Base-by-base conservation (phyloP, 2,888 invertebrate genomes). In the Athalia cordata region DNA sequence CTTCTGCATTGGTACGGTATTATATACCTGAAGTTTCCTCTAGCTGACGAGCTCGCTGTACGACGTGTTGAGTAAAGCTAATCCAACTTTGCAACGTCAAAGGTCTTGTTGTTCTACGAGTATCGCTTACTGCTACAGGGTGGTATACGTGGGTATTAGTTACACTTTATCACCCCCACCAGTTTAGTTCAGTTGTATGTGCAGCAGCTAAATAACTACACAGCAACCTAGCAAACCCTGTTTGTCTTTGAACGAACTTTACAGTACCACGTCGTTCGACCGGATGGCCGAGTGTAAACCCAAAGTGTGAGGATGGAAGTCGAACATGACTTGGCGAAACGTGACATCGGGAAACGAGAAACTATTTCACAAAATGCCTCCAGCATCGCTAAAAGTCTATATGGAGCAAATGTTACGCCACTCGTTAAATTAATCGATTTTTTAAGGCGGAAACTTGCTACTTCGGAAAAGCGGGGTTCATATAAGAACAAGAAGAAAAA, bases 181-280 rank as follows among this genome's bases (percentile, higher is more conserved):
- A 29, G 29, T 29, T 29, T 29, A 8, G 4, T 29, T 29, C 29
- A 8, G 13, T 29, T 52, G 62, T 72, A 47, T 72, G 15, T 29
- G 29, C 29, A 29, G 29, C 62, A 52, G 61, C 11, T 61, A 61
- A 75, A 75, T 75, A 75, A 62, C 75, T 75, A 75, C 43, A 64
- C 50, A 62, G 59, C 72, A 59, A 62, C 62, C n/a, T 29, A 50
- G 45, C 50, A 50, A 61, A 47, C 45, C n/a, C 50, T 75, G 50
- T 75, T 75, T 75, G 75, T 75, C 75, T 75, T 75, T 49, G 75
- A 64, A 62, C 62, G 52, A 75, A 75, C 45, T 75, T 75, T 50
- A 29, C 47, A 50, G 62, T 43, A 50, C 75, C 75, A 75, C 61
- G 75, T 29, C 29, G 29, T 64, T 75, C 75, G 49, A 64, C 61